Percentiles rank a stretch among this genome's conserved stretches.
Conservation (phyloP, 2,113 vertebrate genomes). For the Agapornis roseicollis region DNA sequence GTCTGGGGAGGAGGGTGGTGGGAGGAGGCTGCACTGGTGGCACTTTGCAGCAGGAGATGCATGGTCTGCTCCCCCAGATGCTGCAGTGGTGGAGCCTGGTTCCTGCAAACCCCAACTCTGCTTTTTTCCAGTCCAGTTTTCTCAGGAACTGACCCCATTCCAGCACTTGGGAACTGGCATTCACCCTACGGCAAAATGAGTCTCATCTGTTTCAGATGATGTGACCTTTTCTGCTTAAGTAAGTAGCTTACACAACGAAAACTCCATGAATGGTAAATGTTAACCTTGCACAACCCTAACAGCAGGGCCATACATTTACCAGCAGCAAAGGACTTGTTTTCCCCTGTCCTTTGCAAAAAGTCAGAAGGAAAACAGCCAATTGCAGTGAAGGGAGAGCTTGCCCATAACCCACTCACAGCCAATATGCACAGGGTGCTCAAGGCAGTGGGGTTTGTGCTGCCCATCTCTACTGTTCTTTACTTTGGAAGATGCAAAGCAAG, state of each 20-base stretch:
- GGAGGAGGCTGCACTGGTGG: not conserved
- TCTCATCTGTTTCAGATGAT: not conserved
- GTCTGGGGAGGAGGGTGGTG: fast-evolving
- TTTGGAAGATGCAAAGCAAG: not conserved
- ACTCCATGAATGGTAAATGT: not conserved
- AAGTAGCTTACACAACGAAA: conserved; percentile 6
- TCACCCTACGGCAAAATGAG: not conserved
- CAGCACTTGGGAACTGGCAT: not conserved
- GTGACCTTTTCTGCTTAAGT: conserved; percentile 6
- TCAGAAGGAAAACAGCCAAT: not conserved
- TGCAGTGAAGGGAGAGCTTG: not conserved
- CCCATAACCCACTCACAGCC: fast-evolving
- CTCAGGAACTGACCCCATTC: conserved; percentile 16
- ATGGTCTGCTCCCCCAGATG: fast-evolving
- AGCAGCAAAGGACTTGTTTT: not conserved
- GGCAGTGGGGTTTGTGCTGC: not conserved
- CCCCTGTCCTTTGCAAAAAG: not conserved
- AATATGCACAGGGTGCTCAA: not conserved
- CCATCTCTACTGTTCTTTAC: not conserved
- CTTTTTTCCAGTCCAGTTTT: not conserved
- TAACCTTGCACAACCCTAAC: conserved; percentile 18
- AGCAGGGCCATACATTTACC: not conserved
- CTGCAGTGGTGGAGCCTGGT: not conserved
- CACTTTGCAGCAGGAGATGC: not conserved
- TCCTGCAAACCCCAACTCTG: not conserved